A percentile compares a stretch with the other conserved stretches of the same genome.
Conservation (phyloP, 2,113 vertebrate species). For the Lichenostomus cassidix region DNA sequence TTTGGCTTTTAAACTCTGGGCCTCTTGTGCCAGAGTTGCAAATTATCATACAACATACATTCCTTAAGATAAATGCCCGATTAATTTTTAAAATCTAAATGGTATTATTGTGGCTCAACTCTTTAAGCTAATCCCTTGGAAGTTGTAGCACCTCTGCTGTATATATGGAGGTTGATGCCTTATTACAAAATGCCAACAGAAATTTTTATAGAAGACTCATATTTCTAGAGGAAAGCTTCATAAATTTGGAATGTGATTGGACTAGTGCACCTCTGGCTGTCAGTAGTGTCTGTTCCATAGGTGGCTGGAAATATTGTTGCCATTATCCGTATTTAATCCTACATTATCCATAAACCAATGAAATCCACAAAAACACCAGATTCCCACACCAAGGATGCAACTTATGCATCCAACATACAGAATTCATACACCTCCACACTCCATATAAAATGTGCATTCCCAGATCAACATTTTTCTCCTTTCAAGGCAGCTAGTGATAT, state of each 20-base stretch:
- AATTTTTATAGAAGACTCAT: not conserved
- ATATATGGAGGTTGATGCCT: not conserved
- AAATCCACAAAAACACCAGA: not conserved
- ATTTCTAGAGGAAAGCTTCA: not conserved
- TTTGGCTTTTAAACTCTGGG: not conserved
- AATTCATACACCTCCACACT: not conserved
- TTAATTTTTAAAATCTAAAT: not conserved
- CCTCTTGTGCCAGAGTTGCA: not conserved
- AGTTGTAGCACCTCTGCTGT: not conserved
- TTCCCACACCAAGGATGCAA: not conserved
- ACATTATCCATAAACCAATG: not conserved
- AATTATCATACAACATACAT: not conserved
- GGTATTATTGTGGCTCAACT: not conserved
- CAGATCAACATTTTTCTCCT: not conserved
- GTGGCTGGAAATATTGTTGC: not conserved
- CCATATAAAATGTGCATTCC: not conserved
- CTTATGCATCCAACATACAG: not conserved
- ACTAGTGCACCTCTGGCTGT: not conserved
- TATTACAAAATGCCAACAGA: not conserved
- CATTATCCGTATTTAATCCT: no score
- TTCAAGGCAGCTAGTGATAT: not conserved
- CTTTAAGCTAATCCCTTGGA: not conserved
- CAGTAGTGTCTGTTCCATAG: not conserved
- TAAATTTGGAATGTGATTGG: not conserved
- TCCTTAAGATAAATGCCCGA: fast-evolving